Conservation (phyloP, 2,113 vertebrate genomes). For the Furnarius figulus region DNA sequence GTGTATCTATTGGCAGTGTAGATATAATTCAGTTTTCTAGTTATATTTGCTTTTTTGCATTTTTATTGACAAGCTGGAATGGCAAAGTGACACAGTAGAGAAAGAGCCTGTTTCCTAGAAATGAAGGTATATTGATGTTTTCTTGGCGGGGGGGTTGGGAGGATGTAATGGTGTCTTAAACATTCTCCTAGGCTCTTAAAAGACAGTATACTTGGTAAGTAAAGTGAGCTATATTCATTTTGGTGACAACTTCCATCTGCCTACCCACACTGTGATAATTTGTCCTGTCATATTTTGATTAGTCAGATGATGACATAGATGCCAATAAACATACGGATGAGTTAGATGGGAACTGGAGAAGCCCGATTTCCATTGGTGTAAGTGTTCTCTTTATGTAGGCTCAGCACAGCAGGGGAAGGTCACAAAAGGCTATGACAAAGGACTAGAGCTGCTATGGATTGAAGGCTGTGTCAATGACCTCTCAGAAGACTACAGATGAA, state of each 20-base stretch:
- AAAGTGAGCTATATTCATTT: background rate
- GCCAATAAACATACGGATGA: background rate
- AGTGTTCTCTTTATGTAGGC: background rate
- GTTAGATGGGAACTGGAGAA: background rate
- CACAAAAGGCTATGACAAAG: background rate
- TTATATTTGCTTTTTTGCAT: background rate
- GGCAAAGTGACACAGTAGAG: background rate
- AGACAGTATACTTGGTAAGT: background rate
- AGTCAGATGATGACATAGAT: background rate
- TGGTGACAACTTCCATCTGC: background rate
- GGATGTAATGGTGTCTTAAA: background rate
- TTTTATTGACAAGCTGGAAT: background rate
- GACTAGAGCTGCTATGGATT: background rate
- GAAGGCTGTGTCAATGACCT: background rate
- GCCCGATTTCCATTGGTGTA: background rate
- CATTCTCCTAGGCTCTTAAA: background rate
- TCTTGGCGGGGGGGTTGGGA: too few species aligned
- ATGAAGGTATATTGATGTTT: background rate
- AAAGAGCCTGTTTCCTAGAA: background rate
- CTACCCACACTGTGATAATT: background rate
- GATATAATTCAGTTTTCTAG: background rate
- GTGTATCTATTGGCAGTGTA: background rate
- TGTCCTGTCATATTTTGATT: background rate
- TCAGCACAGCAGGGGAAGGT: background rate
- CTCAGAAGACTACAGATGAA: background rate